A percentile compares a stretch with the other conserved stretches of the same genome.
Evolutionary conservation across 2,113 vertebrate genomes (phyloP).

Genomic region (Rattus rattus): DNA sequence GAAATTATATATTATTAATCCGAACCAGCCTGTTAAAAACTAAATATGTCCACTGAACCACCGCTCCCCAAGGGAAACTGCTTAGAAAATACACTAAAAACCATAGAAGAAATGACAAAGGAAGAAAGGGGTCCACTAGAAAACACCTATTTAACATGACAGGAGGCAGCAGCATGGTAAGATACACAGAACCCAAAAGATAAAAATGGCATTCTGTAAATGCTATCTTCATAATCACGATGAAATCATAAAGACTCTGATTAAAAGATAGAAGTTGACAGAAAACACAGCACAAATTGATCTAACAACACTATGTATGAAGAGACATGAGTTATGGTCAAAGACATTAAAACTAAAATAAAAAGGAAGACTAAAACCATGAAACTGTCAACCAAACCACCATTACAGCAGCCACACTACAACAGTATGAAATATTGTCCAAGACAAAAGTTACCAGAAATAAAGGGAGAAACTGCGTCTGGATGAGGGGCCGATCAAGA

Average conservation of each 20-base stretch:
- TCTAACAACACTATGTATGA: neutral
- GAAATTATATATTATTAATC: neutral
- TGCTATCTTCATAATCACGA: neutral
- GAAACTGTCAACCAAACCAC: neutral
- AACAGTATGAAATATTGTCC: neutral
- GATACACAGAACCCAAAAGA: neutral
- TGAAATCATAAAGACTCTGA: neutral
- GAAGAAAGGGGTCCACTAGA: neutral
- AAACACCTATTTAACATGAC: neutral
- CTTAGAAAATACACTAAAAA: neutral
- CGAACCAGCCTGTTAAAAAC: neutral
- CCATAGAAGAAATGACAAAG: neutral
- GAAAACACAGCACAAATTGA: neutral
- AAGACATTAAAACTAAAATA: slow-evolving; percentile 5
- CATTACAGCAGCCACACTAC: neutral
- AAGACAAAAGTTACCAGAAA: slow-evolving; percentile 14
- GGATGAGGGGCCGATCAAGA: neutral
- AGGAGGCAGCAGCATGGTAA: neutral
- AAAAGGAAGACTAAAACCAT: neutral
- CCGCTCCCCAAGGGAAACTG: neutral
- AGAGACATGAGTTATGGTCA: slow-evolving; percentile 21
- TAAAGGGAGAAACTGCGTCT: neutral
- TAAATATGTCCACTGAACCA: neutral
- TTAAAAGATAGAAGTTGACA: neutral
- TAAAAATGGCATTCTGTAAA: neutral